Evolutionary conservation across 1,140 invertebrate genomes (phyloP), one percentile per base, ranked within the genome.

Genomic region (Drosophila leontia): DNA sequence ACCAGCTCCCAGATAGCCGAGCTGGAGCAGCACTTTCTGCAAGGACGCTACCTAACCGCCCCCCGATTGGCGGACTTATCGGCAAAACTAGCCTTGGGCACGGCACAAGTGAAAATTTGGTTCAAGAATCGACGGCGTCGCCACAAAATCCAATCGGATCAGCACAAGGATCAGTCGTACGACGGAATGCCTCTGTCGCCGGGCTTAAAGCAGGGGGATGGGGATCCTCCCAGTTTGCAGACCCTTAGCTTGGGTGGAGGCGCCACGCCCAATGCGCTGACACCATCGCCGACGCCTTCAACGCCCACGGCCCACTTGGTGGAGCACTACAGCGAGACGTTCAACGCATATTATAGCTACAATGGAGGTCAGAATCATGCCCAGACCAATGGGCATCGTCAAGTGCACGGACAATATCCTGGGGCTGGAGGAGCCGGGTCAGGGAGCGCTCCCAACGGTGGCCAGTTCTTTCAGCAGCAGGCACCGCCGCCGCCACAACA

Each of bases 51-150:
- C 82, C 94, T 98, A 1, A 97, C 96, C 53, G 94, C 97, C 35
- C 95, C 96, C 0, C 94, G 96, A 23, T 93, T 97, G 19, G 97
- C 98, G 32, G 95, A 97, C 91, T 94, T 98, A 77, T 97, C 97
- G 0, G 93, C 95, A 8, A 93, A 94, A 32, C 93, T 98, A 1
- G 94, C 94, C 35, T 93, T 98, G 0, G 95, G 96, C 0, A 97
- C 98, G 82, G 93, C 97, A 32, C 97, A 98, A 92, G 97, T 98
- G 15, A 98, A 98, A 93, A 98, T 98, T 51, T 98, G 97, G 97
- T 98, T 92, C 45, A 91, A 92, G 64, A 92, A 92, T 58, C 80
- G 90, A 19, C 53, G 91, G 15, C 90, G 90, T 23, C 84, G 90
- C n/a, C 90, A 91, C 34, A 91, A 91, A 53, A 90, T 91, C 7